These are phyloP conservation scores for Spongilla lacustris DNA, from an alignment of 37 sponge, comb jelly and placozoan species.

Conservation along the genomic window DNA sequence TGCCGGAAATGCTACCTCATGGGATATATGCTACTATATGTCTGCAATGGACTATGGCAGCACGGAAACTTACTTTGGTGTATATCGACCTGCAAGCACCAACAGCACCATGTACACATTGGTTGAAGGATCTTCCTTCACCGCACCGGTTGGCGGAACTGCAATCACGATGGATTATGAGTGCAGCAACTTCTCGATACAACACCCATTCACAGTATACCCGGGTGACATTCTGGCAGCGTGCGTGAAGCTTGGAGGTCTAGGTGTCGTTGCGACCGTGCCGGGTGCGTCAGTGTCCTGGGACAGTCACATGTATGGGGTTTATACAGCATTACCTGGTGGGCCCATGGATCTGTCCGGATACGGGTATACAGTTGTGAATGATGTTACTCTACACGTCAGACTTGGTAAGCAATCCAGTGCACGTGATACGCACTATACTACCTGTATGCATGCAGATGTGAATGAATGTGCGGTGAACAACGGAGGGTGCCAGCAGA, in stretches of 20 bases:
- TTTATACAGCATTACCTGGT: not conserved
- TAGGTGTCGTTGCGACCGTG: not conserved
- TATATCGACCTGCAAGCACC: not conserved
- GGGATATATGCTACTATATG: not conserved
- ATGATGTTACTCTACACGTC: not conserved
- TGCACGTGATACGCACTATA: not conserved
- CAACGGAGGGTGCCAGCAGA: not conserved
- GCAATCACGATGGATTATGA: not conserved
- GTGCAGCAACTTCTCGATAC: not conserved
- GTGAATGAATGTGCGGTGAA: not conserved
- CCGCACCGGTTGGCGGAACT: not conserved
- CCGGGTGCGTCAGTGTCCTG: not conserved
- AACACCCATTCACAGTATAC: not conserved
- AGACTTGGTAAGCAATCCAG: not conserved
- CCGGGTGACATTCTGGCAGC: not conserved
- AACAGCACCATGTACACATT: not conserved
- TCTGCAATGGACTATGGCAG: not conserved
- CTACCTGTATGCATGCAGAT: not conserved
- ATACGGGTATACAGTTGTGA: not conserved
- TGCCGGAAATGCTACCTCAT: not conserved
- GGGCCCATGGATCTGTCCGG: not conserved
- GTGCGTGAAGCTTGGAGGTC: not conserved
- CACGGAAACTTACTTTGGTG: not conserved
- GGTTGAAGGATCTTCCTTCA: not conserved
- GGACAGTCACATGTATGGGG: not conserved